A percentile compares a stretch with the other conserved stretches of the same genome.
These are phyloP conservation scores for Gorsachius magnificus DNA, from an alignment of 2,797 vertebrate species.

Conservation along the genomic window DNA sequence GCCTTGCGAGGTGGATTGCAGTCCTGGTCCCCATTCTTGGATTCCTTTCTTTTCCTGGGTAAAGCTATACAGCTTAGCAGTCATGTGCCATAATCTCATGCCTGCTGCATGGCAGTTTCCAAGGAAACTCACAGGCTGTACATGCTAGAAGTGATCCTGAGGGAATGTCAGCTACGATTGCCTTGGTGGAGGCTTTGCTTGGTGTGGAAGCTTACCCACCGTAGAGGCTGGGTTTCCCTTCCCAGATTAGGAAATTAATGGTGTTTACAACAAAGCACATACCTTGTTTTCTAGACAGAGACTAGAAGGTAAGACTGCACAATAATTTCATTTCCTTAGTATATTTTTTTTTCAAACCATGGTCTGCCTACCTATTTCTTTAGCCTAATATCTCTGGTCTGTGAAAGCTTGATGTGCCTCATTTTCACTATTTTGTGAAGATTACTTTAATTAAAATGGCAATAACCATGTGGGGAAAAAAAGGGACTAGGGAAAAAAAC, in stretches of 20 bases:
- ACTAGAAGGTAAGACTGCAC: neutral
- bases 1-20: neutral
- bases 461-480: neutral
- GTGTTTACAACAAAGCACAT: neutral
- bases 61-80: conserved; percentile 9
- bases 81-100: conserved; percentile 60
- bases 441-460: neutral
- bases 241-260: neutral
- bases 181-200: conserved; percentile 28
- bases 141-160: conserved; percentile 52
- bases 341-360: neutral
- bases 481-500: neutral
- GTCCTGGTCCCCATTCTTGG: neutral
- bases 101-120: conserved; percentile 65
- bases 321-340: neutral
- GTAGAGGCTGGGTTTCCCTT: neutral
- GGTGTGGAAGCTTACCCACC: neutral
- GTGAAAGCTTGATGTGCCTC: neutral
- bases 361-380: neutral
- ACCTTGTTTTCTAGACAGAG: neutral
- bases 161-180: conserved; percentile 29
- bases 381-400: neutral
- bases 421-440: neutral
- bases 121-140: conserved; percentile 60
- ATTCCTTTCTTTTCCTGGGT: conserved; percentile 32